Base-by-base conservation (phyloP, 2,113 vertebrate species). In the Eptesicus fuscus region DNA sequence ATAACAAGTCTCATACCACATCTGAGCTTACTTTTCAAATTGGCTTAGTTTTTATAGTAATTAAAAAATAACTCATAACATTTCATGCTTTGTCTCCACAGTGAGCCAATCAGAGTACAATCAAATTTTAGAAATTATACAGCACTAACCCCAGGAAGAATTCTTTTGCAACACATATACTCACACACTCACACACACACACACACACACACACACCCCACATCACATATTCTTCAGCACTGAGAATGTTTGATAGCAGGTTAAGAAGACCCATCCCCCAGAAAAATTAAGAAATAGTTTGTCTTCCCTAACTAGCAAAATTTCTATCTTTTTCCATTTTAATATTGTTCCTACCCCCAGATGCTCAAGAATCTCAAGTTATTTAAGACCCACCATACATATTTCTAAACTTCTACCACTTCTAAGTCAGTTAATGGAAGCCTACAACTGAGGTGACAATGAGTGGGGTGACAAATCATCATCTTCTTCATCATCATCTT, bases 21-120 rank as follows among this genome's bases (percentile, higher is more conserved):
- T 87, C 76, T 79, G 32, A 78, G 25, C 42, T 96, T 78, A 67
- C 32, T 90, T 85, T 93, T 79, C 53, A 65, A 90, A 87, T n/a
- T 56, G 56, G 4, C 70, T 86, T 79, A 9, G 8, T 73, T 83
- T 93, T 74, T 76, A 65, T 7, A 90, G 35, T 70, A 49, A 93
- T 92, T 63, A 79, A 61, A 91, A 88, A 76, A 76, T 63, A 89
- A 95, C 49, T 78, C 67, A 28, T 35, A 79, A 71, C 61, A 74
- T 69, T 79, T 71, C 59, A 12, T 74, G 28, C 32, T 96, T 74
- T 95, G 74, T 86, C 53, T 47, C 35, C 7, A 47, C 13, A 67
- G n/a, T 51, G 77, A 82, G 73, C 59, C 79, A 78, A 78, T 10
- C 9, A 73, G 40, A 18, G 2, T 83, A 70, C 20, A 61, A 86